A percentile compares a stretch with the other conserved stretches of the same genome.
Evolutionary conservation across 2,797 vertebrate species (phyloP).

Genomic region (Morus bassanus): DNA sequence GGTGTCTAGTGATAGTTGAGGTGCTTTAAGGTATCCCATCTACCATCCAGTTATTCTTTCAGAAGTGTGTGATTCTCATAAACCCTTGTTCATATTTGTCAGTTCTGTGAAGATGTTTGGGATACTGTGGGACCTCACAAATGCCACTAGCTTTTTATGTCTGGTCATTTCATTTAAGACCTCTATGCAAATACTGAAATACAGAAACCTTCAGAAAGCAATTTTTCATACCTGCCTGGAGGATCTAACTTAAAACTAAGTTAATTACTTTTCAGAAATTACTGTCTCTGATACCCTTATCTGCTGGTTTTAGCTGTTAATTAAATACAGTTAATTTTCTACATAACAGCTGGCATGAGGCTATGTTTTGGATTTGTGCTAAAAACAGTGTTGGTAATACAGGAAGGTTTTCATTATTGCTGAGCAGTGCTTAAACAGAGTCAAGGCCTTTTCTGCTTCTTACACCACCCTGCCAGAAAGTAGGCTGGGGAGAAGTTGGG

Average conservation of each 20-base stretch:
- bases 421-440: not conserved
- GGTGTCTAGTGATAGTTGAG: not conserved
- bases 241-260: not conserved
- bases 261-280: not conserved
- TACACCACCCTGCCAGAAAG: not conserved
- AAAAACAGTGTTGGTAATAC: not conserved
- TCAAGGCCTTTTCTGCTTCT: not conserved
- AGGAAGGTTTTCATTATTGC: not conserved
- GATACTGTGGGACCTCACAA: not conserved
- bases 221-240: not conserved
- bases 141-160: not conserved
- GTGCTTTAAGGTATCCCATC: not conserved
- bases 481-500: not conserved
- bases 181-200: not conserved
- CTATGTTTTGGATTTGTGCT: not conserved
- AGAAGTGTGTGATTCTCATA: not conserved
- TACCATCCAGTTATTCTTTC: not conserved
- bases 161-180: not conserved
- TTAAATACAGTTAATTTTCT: not conserved
- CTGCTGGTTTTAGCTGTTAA: not conserved
- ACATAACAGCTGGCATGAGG: not conserved
- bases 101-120: not conserved
- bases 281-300: not conserved
- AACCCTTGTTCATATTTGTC: not conserved
- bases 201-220: not conserved